A percentile compares a stretch with the other conserved stretches of the same genome.
Conservation (phyloP, 2,113 vertebrate genomes). For the Amblyornis subalaris region DNA sequence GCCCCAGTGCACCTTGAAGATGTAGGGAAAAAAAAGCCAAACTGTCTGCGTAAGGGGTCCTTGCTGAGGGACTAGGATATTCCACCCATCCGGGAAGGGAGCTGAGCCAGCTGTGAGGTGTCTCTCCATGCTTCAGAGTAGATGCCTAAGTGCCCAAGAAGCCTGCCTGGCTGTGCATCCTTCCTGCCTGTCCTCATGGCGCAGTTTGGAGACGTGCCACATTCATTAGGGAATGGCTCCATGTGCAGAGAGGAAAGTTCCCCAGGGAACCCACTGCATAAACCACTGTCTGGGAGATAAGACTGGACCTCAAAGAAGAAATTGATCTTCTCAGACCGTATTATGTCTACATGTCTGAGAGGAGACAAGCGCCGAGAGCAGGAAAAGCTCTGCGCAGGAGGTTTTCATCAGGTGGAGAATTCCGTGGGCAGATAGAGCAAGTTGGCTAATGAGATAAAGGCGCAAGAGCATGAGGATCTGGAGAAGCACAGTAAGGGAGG, state of each 20-base stretch:
- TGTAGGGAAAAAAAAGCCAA: neutral
- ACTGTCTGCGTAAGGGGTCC: accelerated
- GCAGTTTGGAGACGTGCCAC: neutral
- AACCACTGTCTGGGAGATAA: conserved; percentile 62
- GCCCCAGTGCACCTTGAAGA: neutral
- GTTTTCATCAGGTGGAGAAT: conserved; percentile 61
- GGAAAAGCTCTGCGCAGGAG: conserved; percentile 23
- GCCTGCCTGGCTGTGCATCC: neutral
- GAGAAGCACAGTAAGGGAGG: neutral
- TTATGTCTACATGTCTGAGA: conserved; percentile 57
- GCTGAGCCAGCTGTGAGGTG: neutral
- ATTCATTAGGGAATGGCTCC: conserved; percentile 24
- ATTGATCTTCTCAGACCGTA: conserved; percentile 56
- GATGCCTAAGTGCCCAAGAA: neutral
- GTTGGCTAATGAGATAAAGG: conserved; percentile 37
- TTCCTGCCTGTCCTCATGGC: neutral
- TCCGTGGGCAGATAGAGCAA: conserved; percentile 59
- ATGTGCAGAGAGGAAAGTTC: conserved; percentile 24
- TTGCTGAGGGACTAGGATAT: neutral
- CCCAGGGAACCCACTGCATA: conserved; percentile 24
- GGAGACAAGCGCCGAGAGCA: conserved; percentile 13
- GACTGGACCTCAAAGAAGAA: conserved; percentile 52
- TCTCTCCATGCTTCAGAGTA: neutral
- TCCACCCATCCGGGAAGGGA: neutral
- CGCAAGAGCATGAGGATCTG: neutral